phyloP scores from a whole-genome alignment of 2,888 invertebrate genomes.

The Cacoxenus indagator region DNA sequence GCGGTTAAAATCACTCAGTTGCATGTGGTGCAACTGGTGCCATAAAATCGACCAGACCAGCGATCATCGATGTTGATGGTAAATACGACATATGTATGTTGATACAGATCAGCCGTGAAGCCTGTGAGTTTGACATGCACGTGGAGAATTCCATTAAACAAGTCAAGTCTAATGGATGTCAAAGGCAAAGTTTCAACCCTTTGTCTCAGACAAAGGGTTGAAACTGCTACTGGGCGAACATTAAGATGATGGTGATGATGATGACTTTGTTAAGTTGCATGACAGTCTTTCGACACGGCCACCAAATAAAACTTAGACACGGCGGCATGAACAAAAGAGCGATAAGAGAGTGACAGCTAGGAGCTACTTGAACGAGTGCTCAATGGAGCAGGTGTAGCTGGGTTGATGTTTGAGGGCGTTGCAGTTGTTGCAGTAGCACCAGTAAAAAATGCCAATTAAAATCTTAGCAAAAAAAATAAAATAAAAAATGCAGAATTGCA shows the following conservation, averaged over 20 bases:
- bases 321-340: constrained; percentile 29
- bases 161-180: not conserved
- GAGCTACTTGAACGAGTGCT: not conserved
- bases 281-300: constrained; percentile 52
- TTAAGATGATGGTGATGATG: constrained; percentile 11
- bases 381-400: not conserved
- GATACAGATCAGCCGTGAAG: not conserved
- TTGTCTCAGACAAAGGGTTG: no score
- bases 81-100: not conserved
- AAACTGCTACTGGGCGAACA: not conserved
- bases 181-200: no score
- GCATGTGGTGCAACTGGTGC: not conserved
- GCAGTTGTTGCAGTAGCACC: not conserved
- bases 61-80: not conserved
- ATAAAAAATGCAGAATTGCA: constrained; percentile 43
- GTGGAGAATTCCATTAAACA: constrained; percentile 6
- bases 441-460: constrained; percentile 66
- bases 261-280: not conserved
- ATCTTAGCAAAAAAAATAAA: constrained; percentile 61
- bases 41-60: not conserved
- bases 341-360: not conserved
- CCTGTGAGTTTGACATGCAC: not conserved
- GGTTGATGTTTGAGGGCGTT: not conserved
- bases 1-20: no score
- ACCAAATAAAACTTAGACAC: constrained; percentile 63